Evolutionary conservation across 2,113 vertebrate species (phyloP).

Genomic region (Chamaetylas fuelleborni): DNA sequence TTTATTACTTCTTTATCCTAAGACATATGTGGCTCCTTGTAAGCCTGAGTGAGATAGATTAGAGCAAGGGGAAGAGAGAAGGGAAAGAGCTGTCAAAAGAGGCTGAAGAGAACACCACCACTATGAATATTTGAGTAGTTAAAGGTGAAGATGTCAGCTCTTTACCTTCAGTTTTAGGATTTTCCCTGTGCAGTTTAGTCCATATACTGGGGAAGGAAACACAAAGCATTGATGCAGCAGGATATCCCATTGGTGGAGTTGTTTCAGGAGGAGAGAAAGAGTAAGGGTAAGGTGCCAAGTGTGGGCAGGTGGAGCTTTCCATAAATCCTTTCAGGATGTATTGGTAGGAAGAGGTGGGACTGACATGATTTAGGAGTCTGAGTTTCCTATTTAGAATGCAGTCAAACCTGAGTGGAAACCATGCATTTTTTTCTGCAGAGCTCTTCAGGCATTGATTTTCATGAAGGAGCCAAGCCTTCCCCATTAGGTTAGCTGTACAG

Average conservation of each 20-base stretch:
- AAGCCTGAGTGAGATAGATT: not conserved
- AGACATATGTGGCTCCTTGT: not conserved
- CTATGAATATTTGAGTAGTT: not conserved
- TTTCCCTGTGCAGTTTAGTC: not conserved
- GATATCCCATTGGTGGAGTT: rapidly evolving
- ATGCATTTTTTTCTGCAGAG: not conserved
- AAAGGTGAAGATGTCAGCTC: not conserved
- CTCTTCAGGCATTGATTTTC: not conserved
- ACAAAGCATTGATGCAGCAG: not conserved
- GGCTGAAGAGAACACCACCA: not conserved
- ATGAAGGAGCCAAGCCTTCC: not conserved
- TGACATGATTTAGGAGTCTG: not conserved
- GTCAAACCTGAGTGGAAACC: not conserved
- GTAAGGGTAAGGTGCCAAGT: rapidly evolving
- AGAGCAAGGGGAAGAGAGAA: not conserved
- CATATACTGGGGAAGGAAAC: not conserved
- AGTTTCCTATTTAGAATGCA: not conserved
- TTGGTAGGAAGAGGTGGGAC: not conserved
- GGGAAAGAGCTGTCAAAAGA: not conserved
- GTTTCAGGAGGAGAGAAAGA: not conserved
- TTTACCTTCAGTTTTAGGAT: not conserved
- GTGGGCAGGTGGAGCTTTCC: rapidly evolving
- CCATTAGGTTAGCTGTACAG: not conserved
- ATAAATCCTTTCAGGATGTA: not conserved
- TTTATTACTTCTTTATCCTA: not conserved